Conservation (phyloP, 53 echinoderm and acorn worm genomes). For the Temnopleurus reevesii region DNA sequence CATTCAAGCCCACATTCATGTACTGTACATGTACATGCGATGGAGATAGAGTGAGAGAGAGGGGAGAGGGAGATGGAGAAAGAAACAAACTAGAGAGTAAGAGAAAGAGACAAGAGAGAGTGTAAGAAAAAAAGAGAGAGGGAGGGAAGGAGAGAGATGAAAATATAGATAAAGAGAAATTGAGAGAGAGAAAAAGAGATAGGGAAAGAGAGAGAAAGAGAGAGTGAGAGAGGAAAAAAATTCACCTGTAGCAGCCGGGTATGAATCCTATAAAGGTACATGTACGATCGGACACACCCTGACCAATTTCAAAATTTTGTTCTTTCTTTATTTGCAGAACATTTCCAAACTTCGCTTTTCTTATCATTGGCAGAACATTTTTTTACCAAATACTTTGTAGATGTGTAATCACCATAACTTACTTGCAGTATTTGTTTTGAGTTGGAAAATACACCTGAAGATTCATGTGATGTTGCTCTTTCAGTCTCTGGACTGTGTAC, state of each 20-base stretch:
- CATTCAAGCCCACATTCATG: too few relatives aligned
- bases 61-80: too few relatives aligned
- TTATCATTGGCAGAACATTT: too few relatives aligned
- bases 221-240: not conserved
- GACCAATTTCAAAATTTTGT: too few relatives aligned
- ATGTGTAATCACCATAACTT: too few relatives aligned
- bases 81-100: too few relatives aligned
- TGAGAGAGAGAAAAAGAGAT: not conserved
- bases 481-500: not conserved
- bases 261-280: too few relatives aligned
- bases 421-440: constrained; percentile 21
- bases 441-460: not conserved
- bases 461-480: not conserved
- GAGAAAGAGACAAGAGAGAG: not conserved
- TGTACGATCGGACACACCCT: too few relatives aligned
- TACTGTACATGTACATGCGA: not conserved
- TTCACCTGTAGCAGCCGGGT: too few relatives aligned
- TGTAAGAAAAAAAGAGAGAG: not conserved
- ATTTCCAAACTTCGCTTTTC: too few relatives aligned
- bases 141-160: not conserved
- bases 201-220: not conserved
- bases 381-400: too few relatives aligned
- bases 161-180: not conserved
- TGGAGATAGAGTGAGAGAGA: not conserved
- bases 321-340: too few relatives aligned